Evolutionary conservation across 2,888 invertebrate species (phyloP), one percentile per base, ranked within the genome.

Genomic region (Drosophila subquinaria): DNA sequence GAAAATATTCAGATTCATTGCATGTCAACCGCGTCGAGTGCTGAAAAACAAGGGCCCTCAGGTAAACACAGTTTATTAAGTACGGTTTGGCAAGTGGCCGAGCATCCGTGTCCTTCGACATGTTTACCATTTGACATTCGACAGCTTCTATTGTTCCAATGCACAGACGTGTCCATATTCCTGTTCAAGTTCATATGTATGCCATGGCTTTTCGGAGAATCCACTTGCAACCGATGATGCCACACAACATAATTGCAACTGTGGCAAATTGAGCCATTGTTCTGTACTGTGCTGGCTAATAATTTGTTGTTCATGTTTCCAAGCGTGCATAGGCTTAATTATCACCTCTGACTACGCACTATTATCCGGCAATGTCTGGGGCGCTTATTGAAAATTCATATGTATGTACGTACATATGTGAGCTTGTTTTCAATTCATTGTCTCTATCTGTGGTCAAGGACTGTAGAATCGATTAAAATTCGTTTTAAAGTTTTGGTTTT

Each of bases 401-500:
- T 42, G n/a, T 42, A 17, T 3, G 17, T 17, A 17, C 17, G 17
- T 17, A 10, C 6, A 23, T 10, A 8, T 42, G n/a, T 42, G 42
- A 15, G 42, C 9, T 17, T 4, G 42, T 1, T 17, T 17, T 4
- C 1, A 9, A 4, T 17, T 17, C 0, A 42, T 42, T 17, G 4
- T 10, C 10, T 4, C 4, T 2, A 1, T 27, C 27, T 27, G 4
- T 17, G 11, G 11, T 3, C 36, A 8, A 40, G 8, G 5, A 10
- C 33, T 50, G 15, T 15, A 11, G 33, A 8, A 20, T 15, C 4
- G 0, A 45, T n/a, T 17, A 11, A 63, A 63, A 40, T 15, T 9
- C 13, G n/a, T 11, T 13, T 9, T 6, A 13, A 11, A 4, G 17
- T 69, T 74, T 65, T 52, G 43, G 45, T 60, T 74, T 76, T 80